Evolutionary conservation across 1,140 invertebrate genomes (phyloP).

Genomic region (Macrobrachium nipponense): DNA sequence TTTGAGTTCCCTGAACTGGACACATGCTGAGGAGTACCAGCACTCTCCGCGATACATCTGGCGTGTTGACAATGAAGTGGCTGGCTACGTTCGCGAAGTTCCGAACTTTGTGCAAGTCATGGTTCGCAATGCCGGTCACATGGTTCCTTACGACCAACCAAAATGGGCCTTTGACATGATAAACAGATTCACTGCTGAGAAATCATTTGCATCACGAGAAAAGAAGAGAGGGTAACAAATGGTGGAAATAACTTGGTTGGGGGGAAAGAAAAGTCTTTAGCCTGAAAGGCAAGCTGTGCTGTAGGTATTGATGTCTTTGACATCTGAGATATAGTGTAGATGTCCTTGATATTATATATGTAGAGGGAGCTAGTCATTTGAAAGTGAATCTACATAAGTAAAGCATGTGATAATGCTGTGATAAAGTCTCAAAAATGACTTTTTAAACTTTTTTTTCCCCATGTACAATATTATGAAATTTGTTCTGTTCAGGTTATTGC

Average conservation of each 20-base stretch:
- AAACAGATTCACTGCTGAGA: slow-evolving; percentile 75
- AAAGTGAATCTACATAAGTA: too few species aligned
- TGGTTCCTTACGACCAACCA: slow-evolving; percentile 86
- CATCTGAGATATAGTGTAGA: too few species aligned
- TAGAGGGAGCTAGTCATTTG: too few species aligned
- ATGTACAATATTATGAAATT: too few species aligned
- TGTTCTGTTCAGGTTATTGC: too few species aligned
- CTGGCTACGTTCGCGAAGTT: slow-evolving; percentile 81
- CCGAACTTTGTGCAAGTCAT: slow-evolving; percentile 83
- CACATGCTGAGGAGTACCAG: slow-evolving; percentile 13
- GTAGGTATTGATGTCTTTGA: background rate
- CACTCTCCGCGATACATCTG: slow-evolving; percentile 22
- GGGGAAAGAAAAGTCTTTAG: too few species aligned
- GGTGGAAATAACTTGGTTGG: too few species aligned
- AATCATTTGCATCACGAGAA: slow-evolving; percentile 2
- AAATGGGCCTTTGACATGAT: slow-evolving; percentile 83
- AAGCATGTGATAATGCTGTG: too few species aligned
- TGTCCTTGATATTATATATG: too few species aligned
- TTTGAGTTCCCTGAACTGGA: slow-evolving; percentile 73
- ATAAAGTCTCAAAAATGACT: too few species aligned
- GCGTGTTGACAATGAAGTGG: slow-evolving; percentile 76
- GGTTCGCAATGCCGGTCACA: slow-evolving; percentile 85
- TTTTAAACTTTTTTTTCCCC: too few species aligned
- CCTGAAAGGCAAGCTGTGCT: background rate
- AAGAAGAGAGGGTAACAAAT: background rate